Conservation (phyloP, 2,888 invertebrate species). For the Papilio elwesi region DNA sequence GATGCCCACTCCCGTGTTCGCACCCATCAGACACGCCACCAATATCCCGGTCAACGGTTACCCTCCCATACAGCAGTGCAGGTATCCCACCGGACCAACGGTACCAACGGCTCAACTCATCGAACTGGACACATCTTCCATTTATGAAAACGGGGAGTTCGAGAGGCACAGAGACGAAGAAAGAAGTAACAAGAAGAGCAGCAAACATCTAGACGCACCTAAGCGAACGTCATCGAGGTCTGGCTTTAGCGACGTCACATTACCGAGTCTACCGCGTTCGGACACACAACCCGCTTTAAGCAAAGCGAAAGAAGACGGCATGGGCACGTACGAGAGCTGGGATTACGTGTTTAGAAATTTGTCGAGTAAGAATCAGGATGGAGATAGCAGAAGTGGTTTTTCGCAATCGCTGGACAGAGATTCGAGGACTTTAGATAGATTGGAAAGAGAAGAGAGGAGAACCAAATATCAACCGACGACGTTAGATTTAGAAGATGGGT, state of each 20-base stretch:
- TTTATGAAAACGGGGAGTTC: constrained; percentile 72
- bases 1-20: constrained; percentile 76
- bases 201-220: constrained; percentile 58
- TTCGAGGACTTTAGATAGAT: constrained; percentile 73
- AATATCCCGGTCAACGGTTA: constrained; percentile 79
- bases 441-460: constrained; percentile 74
- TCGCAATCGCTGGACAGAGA: constrained; percentile 79
- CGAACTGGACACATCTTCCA: constrained; percentile 83
- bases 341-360: constrained; percentile 91
- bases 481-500: constrained; percentile 82
- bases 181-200: constrained; percentile 58
- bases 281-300: constrained; percentile 78
- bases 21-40: constrained; percentile 75
- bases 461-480: constrained; percentile 79
- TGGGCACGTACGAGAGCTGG: constrained; percentile 90
- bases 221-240: constrained; percentile 74
- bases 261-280: constrained; percentile 75
- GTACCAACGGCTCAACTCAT: constrained; percentile 87
- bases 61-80: constrained; percentile 66
- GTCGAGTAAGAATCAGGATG: constrained; percentile 88
- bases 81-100: constrained; percentile 76
- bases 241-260: constrained; percentile 70
- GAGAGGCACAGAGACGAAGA: constrained; percentile 65
- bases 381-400: constrained; percentile 88
- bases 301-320: constrained; percentile 86